These are phyloP conservation scores for Itoplectis maculator DNA, from an alignment of 2,888 invertebrate genomes.

Conservation along the genomic window DNA sequence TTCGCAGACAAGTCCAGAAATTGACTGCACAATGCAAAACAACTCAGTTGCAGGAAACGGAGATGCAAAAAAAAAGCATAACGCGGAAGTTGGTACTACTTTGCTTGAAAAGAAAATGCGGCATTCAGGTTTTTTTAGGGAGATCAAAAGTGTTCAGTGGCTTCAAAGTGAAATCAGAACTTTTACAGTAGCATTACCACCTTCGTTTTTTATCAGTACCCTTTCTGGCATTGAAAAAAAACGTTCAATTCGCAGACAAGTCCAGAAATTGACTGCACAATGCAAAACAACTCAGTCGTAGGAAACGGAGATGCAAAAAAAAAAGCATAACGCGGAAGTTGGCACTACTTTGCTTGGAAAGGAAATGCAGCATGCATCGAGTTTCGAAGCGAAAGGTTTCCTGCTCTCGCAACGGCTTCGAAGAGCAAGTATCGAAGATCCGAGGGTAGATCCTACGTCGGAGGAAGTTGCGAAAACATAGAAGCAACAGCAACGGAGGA, in stretches of 20 bases:
- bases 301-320: not conserved
- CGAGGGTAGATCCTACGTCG: constrained; percentile 1
- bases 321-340: not conserved
- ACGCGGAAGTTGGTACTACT: too few species aligned
- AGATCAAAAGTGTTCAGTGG: not conserved
- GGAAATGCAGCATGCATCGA: not conserved
- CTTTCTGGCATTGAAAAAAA: not conserved
- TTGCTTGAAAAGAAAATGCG: too few species aligned
- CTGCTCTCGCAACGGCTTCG: not conserved
- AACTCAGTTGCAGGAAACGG: too few species aligned
- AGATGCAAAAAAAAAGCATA: too few species aligned
- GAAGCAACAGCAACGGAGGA: constrained; percentile 28
- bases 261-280: not conserved
- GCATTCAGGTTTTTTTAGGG: not conserved
- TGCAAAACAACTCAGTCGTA: not conserved
- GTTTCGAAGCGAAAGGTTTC: not conserved
- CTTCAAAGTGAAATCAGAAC: not conserved
- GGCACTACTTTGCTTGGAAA: not conserved
- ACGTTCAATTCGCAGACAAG: not conserved
- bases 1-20: not conserved
- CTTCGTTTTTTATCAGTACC: too few species aligned
- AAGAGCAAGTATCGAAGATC: constrained; percentile 16
- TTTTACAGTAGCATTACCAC: not conserved
- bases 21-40: not conserved
- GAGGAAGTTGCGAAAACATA: constrained; percentile 1